Evolutionary conservation across 2,888 invertebrate species (phyloP).

Genomic region (Ryuthela nishihirai): DNA sequence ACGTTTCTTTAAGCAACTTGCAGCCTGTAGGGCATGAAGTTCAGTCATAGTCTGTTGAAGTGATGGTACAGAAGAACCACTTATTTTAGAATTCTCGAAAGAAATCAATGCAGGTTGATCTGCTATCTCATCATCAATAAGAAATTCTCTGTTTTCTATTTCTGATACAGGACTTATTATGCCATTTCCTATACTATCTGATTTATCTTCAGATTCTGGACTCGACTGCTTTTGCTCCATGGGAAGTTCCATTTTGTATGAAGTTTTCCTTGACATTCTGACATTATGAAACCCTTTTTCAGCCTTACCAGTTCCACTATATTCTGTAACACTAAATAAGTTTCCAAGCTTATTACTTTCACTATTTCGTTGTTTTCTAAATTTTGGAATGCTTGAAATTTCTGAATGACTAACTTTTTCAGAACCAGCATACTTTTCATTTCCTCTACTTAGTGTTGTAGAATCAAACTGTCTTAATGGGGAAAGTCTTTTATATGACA

Average conservation of each 20-base stretch:
- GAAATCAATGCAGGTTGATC: slow-evolving; percentile 41
- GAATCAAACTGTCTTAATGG: too few species aligned
- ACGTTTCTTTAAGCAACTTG: slow-evolving; percentile 18
- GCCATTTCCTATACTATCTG: slow-evolving; percentile 27
- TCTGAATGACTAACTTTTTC: too few species aligned
- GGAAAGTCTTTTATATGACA: slow-evolving; percentile 35
- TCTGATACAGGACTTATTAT: slow-evolving; percentile 27
- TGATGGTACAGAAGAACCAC: slow-evolving; percentile 20
- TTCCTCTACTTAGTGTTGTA: too few species aligned
- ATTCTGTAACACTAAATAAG: too few species aligned
- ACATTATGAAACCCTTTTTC: too few species aligned
- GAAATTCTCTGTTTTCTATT: slow-evolving; percentile 38
- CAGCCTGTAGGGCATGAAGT: slow-evolving; percentile 27
- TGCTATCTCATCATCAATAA: slow-evolving; percentile 42
- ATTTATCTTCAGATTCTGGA: slow-evolving; percentile 33
- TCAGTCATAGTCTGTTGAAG: slow-evolving; percentile 29
- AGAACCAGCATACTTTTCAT: too few species aligned
- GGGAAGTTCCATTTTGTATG: not conserved
- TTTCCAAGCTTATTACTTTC: too few species aligned
- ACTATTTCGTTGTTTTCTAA: too few species aligned
- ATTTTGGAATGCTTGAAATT: too few species aligned
- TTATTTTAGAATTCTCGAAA: slow-evolving; percentile 16
- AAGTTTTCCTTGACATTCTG: not conserved
- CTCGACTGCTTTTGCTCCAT: slow-evolving; percentile 26
- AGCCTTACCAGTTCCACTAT: too few species aligned